Percentiles rank a stretch among this genome's conserved stretches.
phyloP scores from a whole-genome alignment of 2,888 invertebrate species.

The Troglohyphantes excavatus region DNA sequence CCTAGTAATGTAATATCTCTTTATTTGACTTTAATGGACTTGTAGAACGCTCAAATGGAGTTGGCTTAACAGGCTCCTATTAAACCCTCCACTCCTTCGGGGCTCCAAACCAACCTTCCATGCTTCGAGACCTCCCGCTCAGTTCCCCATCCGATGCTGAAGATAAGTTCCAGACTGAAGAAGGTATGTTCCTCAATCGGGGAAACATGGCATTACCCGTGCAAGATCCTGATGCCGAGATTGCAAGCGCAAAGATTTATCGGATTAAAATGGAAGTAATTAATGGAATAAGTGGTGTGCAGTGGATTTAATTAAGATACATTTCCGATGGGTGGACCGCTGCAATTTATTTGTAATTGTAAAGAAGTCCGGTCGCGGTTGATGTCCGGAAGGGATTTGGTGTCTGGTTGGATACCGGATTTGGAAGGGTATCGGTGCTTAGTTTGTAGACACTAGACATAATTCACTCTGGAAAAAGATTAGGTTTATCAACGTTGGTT shows the following conservation, averaged over 20 bases:
- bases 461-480: neutral
- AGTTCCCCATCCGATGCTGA: constrained; percentile 28
- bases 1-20: constrained; percentile 70
- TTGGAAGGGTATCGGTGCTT: neutral
- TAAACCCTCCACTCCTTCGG: constrained; percentile 20
- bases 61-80: constrained; percentile 62
- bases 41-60: constrained; percentile 44
- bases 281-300: constrained; percentile 64
- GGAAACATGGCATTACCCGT: constrained; percentile 53
- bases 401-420: neutral
- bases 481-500: too few species aligned
- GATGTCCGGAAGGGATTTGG: too few species aligned
- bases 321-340: constrained; percentile 44
- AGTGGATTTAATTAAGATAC: constrained; percentile 72
- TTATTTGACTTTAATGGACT: constrained; percentile 75
- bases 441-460: neutral
- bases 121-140: constrained; percentile 68
- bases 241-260: constrained; percentile 49
- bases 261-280: constrained; percentile 68
- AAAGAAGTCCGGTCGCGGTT: neutral
- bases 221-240: constrained; percentile 61
- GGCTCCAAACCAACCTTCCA: constrained; percentile 25
- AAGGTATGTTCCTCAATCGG: constrained; percentile 33
- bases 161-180: constrained; percentile 43
- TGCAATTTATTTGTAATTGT: constrained; percentile 30